Percentiles rank a stretch among this genome's conserved stretches.
phyloP scores from a whole-genome alignment of 1,140 invertebrate genomes.

The Metaphire vulgaris region DNA sequence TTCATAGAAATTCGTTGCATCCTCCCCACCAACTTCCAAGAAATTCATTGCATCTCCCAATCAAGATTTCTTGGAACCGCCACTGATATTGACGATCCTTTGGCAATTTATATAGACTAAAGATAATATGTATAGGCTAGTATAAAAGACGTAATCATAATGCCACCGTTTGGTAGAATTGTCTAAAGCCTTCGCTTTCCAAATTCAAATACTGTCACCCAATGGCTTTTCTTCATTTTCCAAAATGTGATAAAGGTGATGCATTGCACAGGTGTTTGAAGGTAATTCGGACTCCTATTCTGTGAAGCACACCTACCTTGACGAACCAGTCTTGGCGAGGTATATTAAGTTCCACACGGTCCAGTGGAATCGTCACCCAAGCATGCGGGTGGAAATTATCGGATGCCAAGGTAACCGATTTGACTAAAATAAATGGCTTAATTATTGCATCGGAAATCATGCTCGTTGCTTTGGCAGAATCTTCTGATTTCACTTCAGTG shows the following conservation, averaged over 20 bases:
- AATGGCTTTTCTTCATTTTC: neutral
- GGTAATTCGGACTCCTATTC: conserved; percentile 49
- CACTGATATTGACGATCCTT: neutral
- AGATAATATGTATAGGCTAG: too few relatives aligned
- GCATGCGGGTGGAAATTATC: conserved; percentile 51
- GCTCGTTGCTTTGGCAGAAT: too few relatives aligned
- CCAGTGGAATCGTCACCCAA: conserved; percentile 49
- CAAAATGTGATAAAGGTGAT: neutral
- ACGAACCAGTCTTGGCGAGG: conserved; percentile 47
- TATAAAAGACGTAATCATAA: too few relatives aligned
- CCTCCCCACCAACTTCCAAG: too few relatives aligned
- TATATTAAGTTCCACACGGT: conserved; percentile 51
- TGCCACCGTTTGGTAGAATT: too few relatives aligned
- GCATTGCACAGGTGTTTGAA: conserved; percentile 41
- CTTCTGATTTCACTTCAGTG: too few relatives aligned
- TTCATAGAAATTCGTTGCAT: too few relatives aligned
- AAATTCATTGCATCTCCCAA: too few relatives aligned
- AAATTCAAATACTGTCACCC: neutral
- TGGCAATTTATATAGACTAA: too few relatives aligned
- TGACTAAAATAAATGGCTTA: too few relatives aligned
- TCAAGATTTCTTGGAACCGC: too few relatives aligned
- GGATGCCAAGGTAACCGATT: conserved; percentile 53
- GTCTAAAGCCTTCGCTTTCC: neutral
- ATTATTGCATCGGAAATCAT: neutral
- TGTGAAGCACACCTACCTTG: conserved; percentile 44